Base-by-base conservation (phyloP, 92 coral and sea anemone genomes). In the Palythoa heliodiscus region DNA sequence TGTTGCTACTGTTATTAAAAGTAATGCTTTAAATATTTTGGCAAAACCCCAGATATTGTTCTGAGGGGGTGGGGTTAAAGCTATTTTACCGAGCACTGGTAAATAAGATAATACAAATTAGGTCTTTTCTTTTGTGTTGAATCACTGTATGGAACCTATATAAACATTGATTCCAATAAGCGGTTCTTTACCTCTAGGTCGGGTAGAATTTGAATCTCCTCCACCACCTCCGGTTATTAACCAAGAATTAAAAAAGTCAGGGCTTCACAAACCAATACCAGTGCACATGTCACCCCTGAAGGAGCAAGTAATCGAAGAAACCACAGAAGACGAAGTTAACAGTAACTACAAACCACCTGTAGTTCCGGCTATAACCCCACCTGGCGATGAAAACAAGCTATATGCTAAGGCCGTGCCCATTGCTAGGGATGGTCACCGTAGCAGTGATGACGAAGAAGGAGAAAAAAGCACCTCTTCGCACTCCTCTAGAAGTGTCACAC, bases 231-330 rank as follows among this genome's bases (percentile, higher is more conserved):
- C 98, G 16, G 91, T 94, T 39, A 94, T 94, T 71, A 87, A 90
- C 60, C 78, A 83, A 17, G 79, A 80, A 70, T 86, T 81, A 11
- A 72, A 86, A n/a, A 78, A 69, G 48, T 75, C 83, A 52, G 90
- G 78, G 16, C 90, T 94, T 38, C 95, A 88, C 68, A 88, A 91
- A 17, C 98, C 98, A n/a, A 89, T 94, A 14, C 91, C 98, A 12
- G 93, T 94, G 8, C 98, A 92, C 89, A 94, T 94, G 98, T 94
- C 95, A 58, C 92, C 92, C 78, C 84, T 94, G 25, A 71, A 86
- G 39, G 96, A 93, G 64, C 76, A 69, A 12, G 76, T 35, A 8
- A 20, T 48, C 1, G 94, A 83, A 70, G 88, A 86, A 54, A 71
- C 60, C 57, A 64, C 74, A 50, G 93, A 85, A 25, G 53, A 75